Base-by-base conservation (phyloP, 1,140 invertebrate species). In the Procambarus virginalis region DNA sequence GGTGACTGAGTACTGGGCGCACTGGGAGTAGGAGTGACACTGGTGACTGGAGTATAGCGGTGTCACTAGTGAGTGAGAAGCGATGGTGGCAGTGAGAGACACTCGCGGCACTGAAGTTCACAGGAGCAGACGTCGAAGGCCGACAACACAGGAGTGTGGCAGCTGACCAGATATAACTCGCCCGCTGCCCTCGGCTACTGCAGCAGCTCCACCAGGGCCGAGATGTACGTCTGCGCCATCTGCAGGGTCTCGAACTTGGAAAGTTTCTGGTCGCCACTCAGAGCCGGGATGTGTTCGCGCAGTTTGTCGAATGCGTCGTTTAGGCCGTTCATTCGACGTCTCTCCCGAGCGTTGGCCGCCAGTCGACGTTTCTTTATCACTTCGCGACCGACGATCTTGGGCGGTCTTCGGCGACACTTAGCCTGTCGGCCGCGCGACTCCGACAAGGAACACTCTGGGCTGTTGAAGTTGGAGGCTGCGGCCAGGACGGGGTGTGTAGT, bases 191-290 rank as follows among this genome's bases (percentile, higher is more conserved):
- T 20, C 10, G 75, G 34, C 76, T 83, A 86, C 60, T 86, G 83
- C 70, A 92, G 84, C 9, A 92, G 89, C 58, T 91, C 91, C 60
- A 87, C 81, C 20, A 97, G 93, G 0, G 96, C 96, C 0, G 95
- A 93, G 75, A 98, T 98, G 93, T 98, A 98, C 20, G 96, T 97
- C 93, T 97, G 97, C 0, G 97, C 97, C 97, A 98, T 97, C 94
- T 97, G 97, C 14, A 98, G 94, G 0, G 97, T 97, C 93, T 98
- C 97, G 93, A 96, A 97, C 94, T 98, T 98, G 92, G 97, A 97
- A 6, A 98, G 94, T 93, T 97, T 97, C 91, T 96, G 95, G 92
- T 97, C 96, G 46, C 96, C 95, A 2, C 96, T 96, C 17, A 96
- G 94, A 81, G 95, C 96, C 0, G 97, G 97, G 20, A 98, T 96